Evolutionary conservation across 2,797 vertebrate species (phyloP).

Genomic region (Halcyon badia): DNA sequence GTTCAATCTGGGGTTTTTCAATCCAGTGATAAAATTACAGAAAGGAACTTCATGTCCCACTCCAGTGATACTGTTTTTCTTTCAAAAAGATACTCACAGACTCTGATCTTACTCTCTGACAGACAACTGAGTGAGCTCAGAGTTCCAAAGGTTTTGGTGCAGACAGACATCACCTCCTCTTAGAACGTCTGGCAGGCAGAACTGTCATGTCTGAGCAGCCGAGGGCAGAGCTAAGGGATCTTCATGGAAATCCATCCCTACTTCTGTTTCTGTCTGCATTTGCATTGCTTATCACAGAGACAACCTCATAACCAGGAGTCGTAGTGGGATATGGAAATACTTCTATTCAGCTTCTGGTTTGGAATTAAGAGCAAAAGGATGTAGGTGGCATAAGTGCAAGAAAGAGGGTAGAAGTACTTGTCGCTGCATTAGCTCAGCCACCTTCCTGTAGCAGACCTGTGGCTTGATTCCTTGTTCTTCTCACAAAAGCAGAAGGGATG

Average conservation of each 20-base stretch:
- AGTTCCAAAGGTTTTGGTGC: background rate
- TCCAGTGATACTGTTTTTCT: background rate
- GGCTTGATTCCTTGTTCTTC: background rate
- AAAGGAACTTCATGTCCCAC: background rate
- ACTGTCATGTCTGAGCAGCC: background rate
- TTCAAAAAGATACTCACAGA: background rate
- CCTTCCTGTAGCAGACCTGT: background rate
- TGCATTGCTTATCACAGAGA: background rate
- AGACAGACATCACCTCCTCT: background rate
- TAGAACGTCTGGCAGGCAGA: background rate
- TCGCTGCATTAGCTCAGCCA: background rate
- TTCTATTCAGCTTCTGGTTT: background rate
- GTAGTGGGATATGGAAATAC: background rate
- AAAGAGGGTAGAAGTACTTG: background rate
- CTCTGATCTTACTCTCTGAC: background rate
- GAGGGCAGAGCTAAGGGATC: background rate
- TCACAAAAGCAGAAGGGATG: background rate
- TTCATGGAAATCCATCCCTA: background rate
- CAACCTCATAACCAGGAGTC: background rate
- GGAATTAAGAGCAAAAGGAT: background rate
- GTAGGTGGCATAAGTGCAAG: background rate
- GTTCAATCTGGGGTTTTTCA: background rate
- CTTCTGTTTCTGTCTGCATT: background rate
- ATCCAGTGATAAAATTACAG: background rate
- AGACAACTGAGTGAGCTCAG: background rate